Base-by-base conservation (phyloP, 2,113 vertebrate genomes). In the Panthera tigris region DNA sequence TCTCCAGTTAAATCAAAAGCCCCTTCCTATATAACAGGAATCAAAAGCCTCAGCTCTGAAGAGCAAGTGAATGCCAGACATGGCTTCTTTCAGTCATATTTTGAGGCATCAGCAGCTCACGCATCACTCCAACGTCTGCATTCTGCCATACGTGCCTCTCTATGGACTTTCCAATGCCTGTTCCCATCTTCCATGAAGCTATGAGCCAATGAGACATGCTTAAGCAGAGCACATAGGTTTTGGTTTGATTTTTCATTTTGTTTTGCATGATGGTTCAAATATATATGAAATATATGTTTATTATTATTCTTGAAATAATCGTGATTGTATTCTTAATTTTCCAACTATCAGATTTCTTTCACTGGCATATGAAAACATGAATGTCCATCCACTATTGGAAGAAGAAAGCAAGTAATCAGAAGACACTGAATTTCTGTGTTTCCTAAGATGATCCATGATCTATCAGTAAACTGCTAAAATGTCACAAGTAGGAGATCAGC, bases 271-370 rank as follows among this genome's bases (percentile, higher is more conserved):
- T n/a, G 50, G 33, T 50, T 94, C 57, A 81, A 57, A 74, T 36
- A 83, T 68, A 66, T 7, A 78, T 76, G 52, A 76, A 29, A 27
- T 76, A 76, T 16, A 16, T 76, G 16, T 76, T 76, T 45, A 9
- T 41, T n/a, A 19, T 68, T 66, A 29, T 68, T 94, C 52, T 89
- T 94, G 27, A 86, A 89, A 90, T 55, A 73, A 68, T 87, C 39
- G 29, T 63, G 41, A 79, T 16, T 82, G 12, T 87, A 45, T 88
- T 92, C 33, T 96, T 57, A 82, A 23, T 61, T 86, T 94, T 73
- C 57, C 16, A 71, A 89, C 4, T 66, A 61, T 65, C 29, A 83
- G 25, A 82, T 79, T 89, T 83, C 45, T 92, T 86, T 84, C 69
- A 25, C 27, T 88, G 65, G 48, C 39, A 83, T 11, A 87, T 73